Evolutionary conservation across 2,888 invertebrate species (phyloP), one percentile per base, ranked within the genome.

Genomic region (Luperina testacea): DNA sequence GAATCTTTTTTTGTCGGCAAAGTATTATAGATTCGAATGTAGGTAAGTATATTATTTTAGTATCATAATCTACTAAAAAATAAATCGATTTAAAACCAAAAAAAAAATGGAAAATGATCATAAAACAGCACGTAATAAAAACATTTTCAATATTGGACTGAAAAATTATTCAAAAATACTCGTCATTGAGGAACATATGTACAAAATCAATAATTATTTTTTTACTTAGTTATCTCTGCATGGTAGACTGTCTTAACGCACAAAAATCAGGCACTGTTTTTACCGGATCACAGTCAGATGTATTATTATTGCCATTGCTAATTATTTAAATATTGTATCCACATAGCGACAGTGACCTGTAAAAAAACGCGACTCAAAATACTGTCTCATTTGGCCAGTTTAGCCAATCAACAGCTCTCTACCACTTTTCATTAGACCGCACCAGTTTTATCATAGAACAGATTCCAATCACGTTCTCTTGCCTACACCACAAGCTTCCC

Each of bases 401-500:
- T 27, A 17, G 42, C 15, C 63, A 17, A 48, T 45, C 24, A 59
- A 45, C 24, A 75, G 38, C 24, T 53, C 11, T 53, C 24, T 24
- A 0, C 51, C 11, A 27, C 17, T 48, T 27, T 53, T 5, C 11
- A 38, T 38, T 17, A 20, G 38, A 38, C 13, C n/a, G 17, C n/a
- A 17, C 38, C 3, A 11, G n/a, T 71, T 38, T 24, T 38, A 38
- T n/a, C 27, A 42, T 53, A 75, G 42, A 27, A 27, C 17, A 53
- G 9, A 48, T 59, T 7, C n/a, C 9, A 20, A 20, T 9, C 8
- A 17, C 20, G 6, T 5, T 11, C 4, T 32, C 11, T 9, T 0
- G 20, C 24, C 24, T 86, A 88, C 11, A 89, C 88, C 32, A 81
- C 11, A 4, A 90, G 85, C 57, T 93, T 93, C 4, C 94, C 94